Base-by-base conservation (phyloP, 2,888 invertebrate species). In the Polyommatus iphigenia region DNA sequence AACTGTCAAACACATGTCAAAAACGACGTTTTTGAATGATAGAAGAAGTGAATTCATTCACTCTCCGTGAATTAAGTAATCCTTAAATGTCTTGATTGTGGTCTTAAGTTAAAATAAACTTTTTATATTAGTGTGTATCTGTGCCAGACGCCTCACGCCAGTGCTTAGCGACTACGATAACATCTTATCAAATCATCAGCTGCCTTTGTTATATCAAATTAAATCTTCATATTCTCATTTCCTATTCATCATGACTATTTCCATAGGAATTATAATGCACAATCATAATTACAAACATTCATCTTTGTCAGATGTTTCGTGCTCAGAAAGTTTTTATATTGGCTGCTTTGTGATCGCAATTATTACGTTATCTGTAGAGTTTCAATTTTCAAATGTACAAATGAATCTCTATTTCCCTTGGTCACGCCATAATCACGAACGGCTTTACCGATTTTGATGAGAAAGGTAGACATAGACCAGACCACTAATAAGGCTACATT, bases 161-260 rank as follows among this genome's bases (percentile, higher is more conserved):
- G 4, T 67, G 29, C 29, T 15, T 15, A 24, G 67, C 15, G 24
- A 24, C 62, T 24, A 24, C 20, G 62, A 62, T 62, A 62, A 24
- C 15, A 67, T 67, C 67, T 67, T 32, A 67, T 29, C 67, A 29
- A 29, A 15, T 67, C 29, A 67, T 29, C 67, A 7, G 67, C 29
- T 32, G 67, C 67, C 18, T 67, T 67, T 67, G 62, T 67, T 67
- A 15, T 67, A 29, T 29, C 13, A 67, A 67, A 67, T 67, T 67
- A 29, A 67, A 67, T 29, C 29, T 67, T 32, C 15, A 67, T 15
- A 67, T 62, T 62, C 32, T 32, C 67, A 18, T 67, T 67, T 67
- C 67, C 13, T 67, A 67, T 67, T 67, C 29, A 67, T 67, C 67
- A 29, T 29, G 29, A 67, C 67, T 32, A 32, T 32, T 32, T 6